Base-by-base conservation (phyloP, 2,888 invertebrate genomes). In the Anoncus sp. region DNA sequence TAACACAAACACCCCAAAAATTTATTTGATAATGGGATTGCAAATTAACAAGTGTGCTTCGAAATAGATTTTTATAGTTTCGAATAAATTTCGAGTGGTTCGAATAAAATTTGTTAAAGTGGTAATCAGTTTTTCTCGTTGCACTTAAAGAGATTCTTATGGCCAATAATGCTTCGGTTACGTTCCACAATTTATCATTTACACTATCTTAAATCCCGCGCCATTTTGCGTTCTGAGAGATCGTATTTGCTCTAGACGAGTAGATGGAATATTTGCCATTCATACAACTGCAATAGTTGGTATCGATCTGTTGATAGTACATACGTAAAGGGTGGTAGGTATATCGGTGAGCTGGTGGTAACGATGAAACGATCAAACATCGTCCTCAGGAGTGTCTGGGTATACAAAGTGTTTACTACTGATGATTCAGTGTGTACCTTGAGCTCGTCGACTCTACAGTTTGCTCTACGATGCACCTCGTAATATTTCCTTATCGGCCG, bases 341-440 rank as follows among this genome's bases (percentile, higher is more conserved):
- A 35, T 38, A 22, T 35, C n/a, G 38, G 43, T 43, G 40, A 10
- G 38, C 27, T 7, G 16, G 27, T n/a, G 63, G 5, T 51, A 65
- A 65, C 59, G 73, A 53, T 65, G 31, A 38, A 70, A 65, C 59
- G 77, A 73, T 73, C 24, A 53, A 70, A 59, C 45, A 51, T 10
- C 10, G 35, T 16, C 43, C 24, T 47, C 27, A 38, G 51, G 43
- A n/a, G 63, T 62, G 62, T 35, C 47, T 59, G 57, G 31, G 43
- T 31, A 38, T 24, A 9, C 57, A 43, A 16, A 12, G 16, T 38
- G n/a, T 57, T 27, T 59, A 16, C 40, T 40, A 45, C 35, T 31
- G 47, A 60, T 20, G 60, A 9, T 51, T 14, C 12, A 7, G n/a
- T 18, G 49, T 57, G 53, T 63, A 63, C 38, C n/a, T 60, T 12